Percentiles rank a stretch among this genome's conserved stretches.
phyloP scores from a whole-genome alignment of 2,797 vertebrate species.

The Echeneis naucrates region DNA sequence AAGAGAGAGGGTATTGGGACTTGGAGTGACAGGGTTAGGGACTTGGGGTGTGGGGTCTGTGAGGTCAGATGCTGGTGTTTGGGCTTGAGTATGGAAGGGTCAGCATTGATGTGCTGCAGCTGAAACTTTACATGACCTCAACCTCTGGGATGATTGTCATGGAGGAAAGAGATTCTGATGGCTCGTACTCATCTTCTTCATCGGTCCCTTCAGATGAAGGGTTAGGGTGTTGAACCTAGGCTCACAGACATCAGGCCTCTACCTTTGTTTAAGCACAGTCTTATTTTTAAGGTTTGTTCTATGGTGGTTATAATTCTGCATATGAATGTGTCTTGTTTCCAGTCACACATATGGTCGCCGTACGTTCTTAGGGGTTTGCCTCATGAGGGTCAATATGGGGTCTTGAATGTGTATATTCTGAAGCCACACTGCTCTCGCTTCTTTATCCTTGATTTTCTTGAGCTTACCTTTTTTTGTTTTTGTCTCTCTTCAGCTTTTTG shows the following conservation, averaged over 20 bases:
- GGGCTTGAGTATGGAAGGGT: constrained; percentile 67
- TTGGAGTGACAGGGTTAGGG: constrained; percentile 85
- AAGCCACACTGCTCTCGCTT: constrained; percentile 22
- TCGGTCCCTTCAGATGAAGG: constrained; percentile 56
- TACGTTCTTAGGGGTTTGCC: constrained; percentile 52
- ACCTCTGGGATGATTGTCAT: constrained; percentile 76
- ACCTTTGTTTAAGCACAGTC: constrained; percentile 59
- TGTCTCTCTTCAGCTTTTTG: constrained; percentile 88
- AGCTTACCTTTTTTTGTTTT: constrained; percentile 33
- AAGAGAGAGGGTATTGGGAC: constrained; percentile 71
- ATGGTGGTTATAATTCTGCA: constrained; percentile 65
- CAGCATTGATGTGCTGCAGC: constrained; percentile 63
- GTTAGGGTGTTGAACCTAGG: constrained; percentile 64
- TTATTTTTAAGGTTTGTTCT: constrained; percentile 56
- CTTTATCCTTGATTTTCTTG: constrained; percentile 51
- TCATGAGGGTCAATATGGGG: constrained; percentile 31
- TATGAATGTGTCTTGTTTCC: constrained; percentile 61
- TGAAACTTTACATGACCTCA: constrained; percentile 75
- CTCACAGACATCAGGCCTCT: constrained; percentile 37
- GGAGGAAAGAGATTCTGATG: constrained; percentile 71
- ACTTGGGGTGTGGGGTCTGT: constrained; percentile 72
- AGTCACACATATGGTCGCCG: constrained; percentile 53
- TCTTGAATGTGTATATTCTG: constrained; percentile 42
- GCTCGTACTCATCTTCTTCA: constrained; percentile 61
- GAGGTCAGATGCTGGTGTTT: constrained; percentile 75